These are phyloP conservation scores for Anthopleura sola DNA, from an alignment of 64 coral and sea anemone genomes.

Conservation along the genomic window DNA sequence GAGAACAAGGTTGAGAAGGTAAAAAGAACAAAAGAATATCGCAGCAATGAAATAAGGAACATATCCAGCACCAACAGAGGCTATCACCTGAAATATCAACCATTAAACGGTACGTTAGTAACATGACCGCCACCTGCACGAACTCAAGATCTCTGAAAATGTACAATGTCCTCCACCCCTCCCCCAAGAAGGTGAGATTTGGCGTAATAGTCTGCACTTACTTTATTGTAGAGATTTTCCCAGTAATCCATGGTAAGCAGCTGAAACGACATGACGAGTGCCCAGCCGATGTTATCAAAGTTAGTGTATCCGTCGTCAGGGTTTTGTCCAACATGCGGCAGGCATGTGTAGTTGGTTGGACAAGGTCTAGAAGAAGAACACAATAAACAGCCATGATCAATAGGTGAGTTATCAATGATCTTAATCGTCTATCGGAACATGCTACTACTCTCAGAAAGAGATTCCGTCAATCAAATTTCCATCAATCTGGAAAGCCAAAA, in stretches of 20 bases:
- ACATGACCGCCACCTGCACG: neutral
- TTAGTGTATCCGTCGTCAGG: conserved; percentile 82
- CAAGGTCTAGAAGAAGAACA: conserved; percentile 33
- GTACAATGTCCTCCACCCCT: neutral
- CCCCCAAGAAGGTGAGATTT: neutral
- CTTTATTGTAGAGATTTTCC: conserved; percentile 94
- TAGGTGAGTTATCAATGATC: neutral
- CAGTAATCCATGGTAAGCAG: conserved; percentile 95
- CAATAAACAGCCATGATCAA: too few species aligned
- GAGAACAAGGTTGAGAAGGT: conserved; percentile 75
- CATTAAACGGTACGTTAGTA: neutral
- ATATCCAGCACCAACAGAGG: conserved; percentile 51
- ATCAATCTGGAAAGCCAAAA: too few species aligned
- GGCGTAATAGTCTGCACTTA: neutral
- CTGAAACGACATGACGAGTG: conserved; percentile 88
- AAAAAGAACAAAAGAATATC: conserved; percentile 87
- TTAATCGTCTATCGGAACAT: too few species aligned
- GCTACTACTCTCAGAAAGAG: too few species aligned
- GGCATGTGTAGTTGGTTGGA: conserved; percentile 70
- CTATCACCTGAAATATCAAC: conserved; percentile 45
- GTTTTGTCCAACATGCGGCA: conserved; percentile 60
- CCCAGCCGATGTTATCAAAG: conserved; percentile 94
- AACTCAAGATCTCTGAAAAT: too few species aligned
- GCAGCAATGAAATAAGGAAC: conserved; percentile 68
- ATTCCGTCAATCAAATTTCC: too few species aligned